A percentile compares a stretch with the other conserved stretches of the same genome.
Conservation (phyloP, 2,888 invertebrate species). For the Spicauda simplicius region DNA sequence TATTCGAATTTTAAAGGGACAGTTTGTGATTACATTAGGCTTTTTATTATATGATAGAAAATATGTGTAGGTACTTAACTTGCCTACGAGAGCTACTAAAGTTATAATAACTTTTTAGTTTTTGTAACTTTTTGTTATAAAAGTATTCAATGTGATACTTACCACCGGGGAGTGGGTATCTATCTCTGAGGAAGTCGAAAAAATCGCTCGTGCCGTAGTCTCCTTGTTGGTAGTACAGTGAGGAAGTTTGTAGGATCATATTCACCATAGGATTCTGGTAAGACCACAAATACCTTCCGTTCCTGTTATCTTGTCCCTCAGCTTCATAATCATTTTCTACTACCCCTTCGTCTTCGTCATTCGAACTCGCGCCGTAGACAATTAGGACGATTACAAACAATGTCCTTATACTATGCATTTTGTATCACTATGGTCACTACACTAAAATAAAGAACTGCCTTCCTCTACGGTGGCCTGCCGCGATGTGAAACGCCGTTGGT, state of each 20-base stretch:
- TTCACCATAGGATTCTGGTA: slow-evolving; percentile 56
- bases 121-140: too few species aligned
- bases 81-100: too few species aligned
- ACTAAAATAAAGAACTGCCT: too few species aligned
- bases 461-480: too few species aligned
- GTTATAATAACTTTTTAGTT: too few species aligned
- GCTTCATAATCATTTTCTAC: slow-evolving; percentile 39
- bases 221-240: slow-evolving; percentile 44
- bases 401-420: slow-evolving; percentile 10
- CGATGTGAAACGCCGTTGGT: too few species aligned
- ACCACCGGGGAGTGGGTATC: slow-evolving; percentile 67
- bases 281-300: slow-evolving; percentile 50
- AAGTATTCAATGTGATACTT: slow-evolving; percentile 44
- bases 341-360: slow-evolving; percentile 46
- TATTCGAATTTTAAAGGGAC: too few species aligned
- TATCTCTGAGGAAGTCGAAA: slow-evolving; percentile 66
- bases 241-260: slow-evolving; percentile 53
- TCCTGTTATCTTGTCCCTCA: slow-evolving; percentile 33
- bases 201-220: slow-evolving; percentile 47
- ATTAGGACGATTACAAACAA: slow-evolving; percentile 8
- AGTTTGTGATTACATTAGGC: too few species aligned
- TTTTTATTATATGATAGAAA: too few species aligned
- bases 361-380: background rate
- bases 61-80: too few species aligned
- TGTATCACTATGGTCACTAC: background rate